Evolutionary conservation across 2,113 vertebrate genomes (phyloP).

Genomic region (Rallus limicola): DNA sequence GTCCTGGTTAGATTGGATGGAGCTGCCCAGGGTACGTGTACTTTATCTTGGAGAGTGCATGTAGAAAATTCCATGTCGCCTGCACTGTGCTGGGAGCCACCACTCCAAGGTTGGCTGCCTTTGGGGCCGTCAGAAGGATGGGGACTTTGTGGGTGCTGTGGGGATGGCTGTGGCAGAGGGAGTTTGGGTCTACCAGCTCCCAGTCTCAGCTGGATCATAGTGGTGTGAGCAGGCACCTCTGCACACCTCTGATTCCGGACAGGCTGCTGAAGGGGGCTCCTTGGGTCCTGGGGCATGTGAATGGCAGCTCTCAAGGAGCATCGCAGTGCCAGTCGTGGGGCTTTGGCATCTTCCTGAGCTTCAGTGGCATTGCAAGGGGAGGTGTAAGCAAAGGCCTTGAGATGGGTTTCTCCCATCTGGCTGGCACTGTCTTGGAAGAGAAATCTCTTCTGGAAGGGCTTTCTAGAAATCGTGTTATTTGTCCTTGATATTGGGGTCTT

Average conservation of each 20-base stretch:
- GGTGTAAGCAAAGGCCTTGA: background rate
- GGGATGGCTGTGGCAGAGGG: background rate
- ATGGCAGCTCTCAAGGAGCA: background rate
- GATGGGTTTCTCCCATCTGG: background rate
- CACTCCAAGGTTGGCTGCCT: fast-evolving
- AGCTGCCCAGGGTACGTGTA: too few relatives aligned
- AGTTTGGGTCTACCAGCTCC: background rate
- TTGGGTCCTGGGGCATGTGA: fast-evolving
- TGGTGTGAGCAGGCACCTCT: too few relatives aligned
- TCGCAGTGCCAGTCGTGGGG: background rate
- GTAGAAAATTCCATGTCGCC: background rate
- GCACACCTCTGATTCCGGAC: background rate
- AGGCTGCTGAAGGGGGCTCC: background rate
- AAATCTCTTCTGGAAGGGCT: background rate
- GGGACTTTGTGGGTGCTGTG: background rate
- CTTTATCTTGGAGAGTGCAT: background rate
- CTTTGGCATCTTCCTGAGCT: background rate
- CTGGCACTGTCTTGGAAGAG: background rate
- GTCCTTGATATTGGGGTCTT: background rate
- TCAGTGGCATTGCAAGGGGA: background rate
- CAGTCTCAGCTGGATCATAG: background rate
- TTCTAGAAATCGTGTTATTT: background rate
- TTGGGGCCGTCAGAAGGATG: background rate
- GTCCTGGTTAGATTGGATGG: background rate
- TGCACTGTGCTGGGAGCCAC: background rate